Conservation (phyloP, 2,888 invertebrate genomes). For the Macrosiphum euphorbiae region DNA sequence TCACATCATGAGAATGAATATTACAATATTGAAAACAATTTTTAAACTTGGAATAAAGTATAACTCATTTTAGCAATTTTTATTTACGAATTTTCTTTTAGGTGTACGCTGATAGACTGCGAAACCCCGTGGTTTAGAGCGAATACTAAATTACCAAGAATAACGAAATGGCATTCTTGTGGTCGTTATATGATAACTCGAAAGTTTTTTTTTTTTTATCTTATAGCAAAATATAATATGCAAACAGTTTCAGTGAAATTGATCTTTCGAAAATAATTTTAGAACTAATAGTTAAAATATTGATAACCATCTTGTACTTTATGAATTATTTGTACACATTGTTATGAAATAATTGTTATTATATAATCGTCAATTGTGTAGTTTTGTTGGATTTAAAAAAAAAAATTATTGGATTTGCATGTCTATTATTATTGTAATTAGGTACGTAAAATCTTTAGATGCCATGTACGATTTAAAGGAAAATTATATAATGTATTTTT, state of each 20-base stretch:
- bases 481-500: background rate
- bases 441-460: background rate
- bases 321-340: background rate
- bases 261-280: background rate
- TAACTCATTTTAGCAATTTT: background rate
- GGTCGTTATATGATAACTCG: background rate
- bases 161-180: background rate
- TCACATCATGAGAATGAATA: background rate
- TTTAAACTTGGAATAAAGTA: background rate
- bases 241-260: background rate
- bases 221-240: background rate
- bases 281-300: background rate
- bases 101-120: background rate
- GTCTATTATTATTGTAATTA: constrained; percentile 5
- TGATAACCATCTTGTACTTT: background rate
- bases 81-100: background rate
- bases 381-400: background rate
- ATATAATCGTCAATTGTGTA: background rate
- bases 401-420: background rate
- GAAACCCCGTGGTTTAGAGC: background rate
- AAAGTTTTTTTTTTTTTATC: background rate
- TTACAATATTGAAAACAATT: background rate
- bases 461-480: background rate
- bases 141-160: background rate
- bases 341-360: background rate